These are phyloP conservation scores for Pseudochirops cupreus DNA, from an alignment of 2,797 vertebrate genomes.

Conservation along the genomic window DNA sequence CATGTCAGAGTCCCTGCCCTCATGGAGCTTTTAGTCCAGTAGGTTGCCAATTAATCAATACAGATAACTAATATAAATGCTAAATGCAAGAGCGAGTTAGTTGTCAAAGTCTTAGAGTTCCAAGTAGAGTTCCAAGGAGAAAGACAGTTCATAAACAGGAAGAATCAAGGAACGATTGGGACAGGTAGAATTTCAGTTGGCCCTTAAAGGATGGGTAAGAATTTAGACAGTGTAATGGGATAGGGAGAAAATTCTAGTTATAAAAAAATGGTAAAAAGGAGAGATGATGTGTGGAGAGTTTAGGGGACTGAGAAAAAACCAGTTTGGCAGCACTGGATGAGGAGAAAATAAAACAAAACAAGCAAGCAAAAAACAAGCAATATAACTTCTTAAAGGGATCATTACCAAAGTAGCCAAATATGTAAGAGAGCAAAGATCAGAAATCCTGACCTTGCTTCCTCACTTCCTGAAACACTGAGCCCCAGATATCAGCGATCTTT, in stretches of 20 bases:
- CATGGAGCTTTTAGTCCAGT: neutral
- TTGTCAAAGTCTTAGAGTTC: neutral
- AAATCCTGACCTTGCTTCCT: neutral
- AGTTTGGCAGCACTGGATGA: neutral
- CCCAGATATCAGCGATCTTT: neutral
- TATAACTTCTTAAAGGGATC: neutral
- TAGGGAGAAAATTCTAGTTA: neutral
- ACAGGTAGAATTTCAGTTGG: neutral
- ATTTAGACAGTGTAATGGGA: neutral
- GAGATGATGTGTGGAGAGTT: neutral
- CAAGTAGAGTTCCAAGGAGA: neutral
- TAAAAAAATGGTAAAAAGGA: neutral
- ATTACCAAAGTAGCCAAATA: neutral
- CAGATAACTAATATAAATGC: neutral
- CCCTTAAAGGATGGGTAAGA: neutral
- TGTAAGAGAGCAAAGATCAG: neutral
- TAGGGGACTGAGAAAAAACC: neutral
- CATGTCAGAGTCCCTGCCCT: neutral
- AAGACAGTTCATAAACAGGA: neutral
- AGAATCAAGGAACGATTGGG: neutral
- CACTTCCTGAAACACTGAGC: neutral
- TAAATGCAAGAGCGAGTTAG: neutral
- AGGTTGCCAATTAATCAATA: neutral
- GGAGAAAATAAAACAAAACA: neutral
- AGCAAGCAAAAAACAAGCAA: neutral